Evolutionary conservation across 2,113 vertebrate genomes (phyloP).

Genomic region (Sphyrna mokarran): DNA sequence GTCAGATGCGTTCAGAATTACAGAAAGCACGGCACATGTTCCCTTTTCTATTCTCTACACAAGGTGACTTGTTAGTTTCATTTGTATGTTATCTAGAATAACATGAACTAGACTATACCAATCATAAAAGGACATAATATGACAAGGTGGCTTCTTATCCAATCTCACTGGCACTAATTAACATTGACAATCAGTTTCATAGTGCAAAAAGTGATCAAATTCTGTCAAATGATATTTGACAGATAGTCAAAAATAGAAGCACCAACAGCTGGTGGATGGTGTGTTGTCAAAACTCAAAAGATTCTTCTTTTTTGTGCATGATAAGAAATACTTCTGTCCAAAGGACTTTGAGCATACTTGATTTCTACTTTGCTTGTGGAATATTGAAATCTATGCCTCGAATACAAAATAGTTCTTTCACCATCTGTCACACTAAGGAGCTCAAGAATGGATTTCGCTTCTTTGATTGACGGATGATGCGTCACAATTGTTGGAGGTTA

Average conservation of each 20-base stretch:
- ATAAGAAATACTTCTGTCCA: not conserved
- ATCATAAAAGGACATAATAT: not conserved
- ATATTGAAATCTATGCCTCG: not conserved
- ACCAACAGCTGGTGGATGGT: slow-evolving; percentile 5
- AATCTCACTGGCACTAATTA: not conserved
- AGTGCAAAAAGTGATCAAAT: not conserved
- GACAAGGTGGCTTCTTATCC: not conserved
- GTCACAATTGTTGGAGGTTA: slow-evolving; percentile 5
- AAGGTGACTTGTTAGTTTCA: no score
- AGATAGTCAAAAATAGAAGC: not conserved
- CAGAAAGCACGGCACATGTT: not conserved
- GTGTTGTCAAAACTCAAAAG: not conserved
- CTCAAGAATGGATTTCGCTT: not conserved
- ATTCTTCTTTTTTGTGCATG: not conserved
- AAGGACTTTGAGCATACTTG: not conserved
- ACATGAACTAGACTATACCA: not conserved
- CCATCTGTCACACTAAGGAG: not conserved
- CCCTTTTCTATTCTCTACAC: not conserved
- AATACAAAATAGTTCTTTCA: not conserved
- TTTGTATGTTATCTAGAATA: not conserved
- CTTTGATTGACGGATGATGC: slow-evolving; percentile 8
- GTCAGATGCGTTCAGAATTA: not conserved
- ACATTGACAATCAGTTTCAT: not conserved
- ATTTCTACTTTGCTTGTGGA: slow-evolving; percentile 17
- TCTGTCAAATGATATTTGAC: not conserved